Conservation (phyloP, 1,140 invertebrate species). For the Temnothorax longispinosus region DNA sequence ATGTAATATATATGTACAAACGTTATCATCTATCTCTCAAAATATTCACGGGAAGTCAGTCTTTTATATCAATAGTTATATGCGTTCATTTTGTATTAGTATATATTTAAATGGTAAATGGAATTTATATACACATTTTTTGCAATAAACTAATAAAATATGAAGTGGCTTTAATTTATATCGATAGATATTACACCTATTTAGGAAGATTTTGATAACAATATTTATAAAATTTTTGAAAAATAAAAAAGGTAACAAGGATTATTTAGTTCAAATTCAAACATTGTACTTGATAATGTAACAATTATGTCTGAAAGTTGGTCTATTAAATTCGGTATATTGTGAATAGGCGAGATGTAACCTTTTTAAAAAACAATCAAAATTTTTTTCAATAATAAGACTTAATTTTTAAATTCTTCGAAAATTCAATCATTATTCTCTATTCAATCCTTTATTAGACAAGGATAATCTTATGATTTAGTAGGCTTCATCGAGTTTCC, state of each 20-base stretch:
- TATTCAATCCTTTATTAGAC: not conserved
- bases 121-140: slow-evolving; percentile 52
- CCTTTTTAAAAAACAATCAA: not conserved
- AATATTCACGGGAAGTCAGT: slow-evolving; percentile 7
- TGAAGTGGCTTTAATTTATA: slow-evolving; percentile 16
- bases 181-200: not conserved
- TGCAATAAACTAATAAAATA: slow-evolving; percentile 30
- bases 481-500: slow-evolving; percentile 93
- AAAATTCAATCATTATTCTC: not conserved
- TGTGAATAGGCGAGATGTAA: not conserved
- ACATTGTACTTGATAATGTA: not conserved
- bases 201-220: not conserved
- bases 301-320: not conserved
- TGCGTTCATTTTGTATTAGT: slow-evolving; percentile 31
- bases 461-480: slow-evolving; percentile 73
- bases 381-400: too few species aligned
- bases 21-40: not conserved
- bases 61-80: slow-evolving; percentile 52
- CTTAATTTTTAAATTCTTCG: not conserved
- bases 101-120: slow-evolving; percentile 39
- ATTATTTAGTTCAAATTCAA: not conserved
- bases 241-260: not conserved
- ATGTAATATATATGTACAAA: slow-evolving; percentile 55
- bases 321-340: not conserved
- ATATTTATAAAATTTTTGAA: not conserved